phyloP scores from a whole-genome alignment of 2,113 vertebrate genomes.

The Psephotus haematonotus region DNA sequence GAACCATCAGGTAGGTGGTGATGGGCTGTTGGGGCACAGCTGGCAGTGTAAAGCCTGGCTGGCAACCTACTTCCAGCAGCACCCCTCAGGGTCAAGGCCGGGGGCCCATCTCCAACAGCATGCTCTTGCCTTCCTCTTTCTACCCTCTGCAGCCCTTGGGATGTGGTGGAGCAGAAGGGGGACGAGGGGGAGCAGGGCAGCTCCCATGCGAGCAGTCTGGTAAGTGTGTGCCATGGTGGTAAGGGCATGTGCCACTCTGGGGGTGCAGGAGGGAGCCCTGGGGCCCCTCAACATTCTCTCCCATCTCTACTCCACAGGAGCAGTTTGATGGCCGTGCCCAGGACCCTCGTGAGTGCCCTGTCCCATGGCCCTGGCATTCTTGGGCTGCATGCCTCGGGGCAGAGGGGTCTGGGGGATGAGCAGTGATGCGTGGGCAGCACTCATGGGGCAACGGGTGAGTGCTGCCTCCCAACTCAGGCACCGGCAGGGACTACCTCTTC shows the following conservation, averaged over 20 bases:
- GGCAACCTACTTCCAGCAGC: rapidly evolving
- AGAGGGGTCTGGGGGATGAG: background rate
- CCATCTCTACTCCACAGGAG: background rate
- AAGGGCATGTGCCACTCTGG: rapidly evolving
- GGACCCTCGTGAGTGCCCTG: slow-evolving; percentile 46
- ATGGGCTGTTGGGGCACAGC: rapidly evolving
- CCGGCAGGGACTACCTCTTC: slow-evolving; percentile 54
- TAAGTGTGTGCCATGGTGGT: background rate
- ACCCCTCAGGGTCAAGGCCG: rapidly evolving
- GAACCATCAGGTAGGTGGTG: background rate
- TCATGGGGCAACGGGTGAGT: rapidly evolving
- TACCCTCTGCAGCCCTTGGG: background rate
- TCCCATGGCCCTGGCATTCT: background rate
- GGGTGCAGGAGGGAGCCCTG: background rate
- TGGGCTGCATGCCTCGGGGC: rapidly evolving
- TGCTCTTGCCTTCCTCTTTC: background rate
- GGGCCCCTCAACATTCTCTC: background rate
- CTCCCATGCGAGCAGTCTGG: background rate
- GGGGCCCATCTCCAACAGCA: rapidly evolving
- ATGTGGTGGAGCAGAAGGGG: background rate
- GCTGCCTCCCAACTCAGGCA: slow-evolving; percentile 24
- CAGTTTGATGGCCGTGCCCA: slow-evolving; percentile 46
- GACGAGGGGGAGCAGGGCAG: background rate
- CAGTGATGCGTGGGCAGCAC: background rate
- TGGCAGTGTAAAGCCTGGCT: background rate